Evolutionary conservation across 1,140 invertebrate genomes (phyloP).

Genomic region (Drosophila ananassae): DNA sequence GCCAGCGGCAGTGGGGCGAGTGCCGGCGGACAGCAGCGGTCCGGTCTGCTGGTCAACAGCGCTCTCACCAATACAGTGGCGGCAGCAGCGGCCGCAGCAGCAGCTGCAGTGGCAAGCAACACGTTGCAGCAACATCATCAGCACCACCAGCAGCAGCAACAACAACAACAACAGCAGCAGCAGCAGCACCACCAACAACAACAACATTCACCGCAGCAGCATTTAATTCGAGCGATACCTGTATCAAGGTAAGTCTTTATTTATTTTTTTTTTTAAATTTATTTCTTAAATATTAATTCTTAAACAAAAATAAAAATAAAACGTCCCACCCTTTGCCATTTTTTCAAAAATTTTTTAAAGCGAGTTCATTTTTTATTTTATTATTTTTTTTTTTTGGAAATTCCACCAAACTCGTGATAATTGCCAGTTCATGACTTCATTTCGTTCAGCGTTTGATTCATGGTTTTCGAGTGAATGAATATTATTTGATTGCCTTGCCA

Average conservation of each 20-base stretch:
- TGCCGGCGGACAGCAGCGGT: constrained; percentile 13
- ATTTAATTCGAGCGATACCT: constrained; percentile 81
- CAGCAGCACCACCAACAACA: too few species aligned
- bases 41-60: constrained; percentile 56
- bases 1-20: constrained; percentile 15
- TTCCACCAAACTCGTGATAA: constrained; percentile 16
- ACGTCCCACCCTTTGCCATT: neutral
- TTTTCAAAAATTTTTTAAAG: neutral
- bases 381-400: too few species aligned
- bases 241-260: constrained; percentile 83
- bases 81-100: constrained; percentile 60
- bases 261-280: constrained; percentile 17
- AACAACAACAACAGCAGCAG: constrained; percentile 46
- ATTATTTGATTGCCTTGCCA: constrained; percentile 14
- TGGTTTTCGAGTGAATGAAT: constrained; percentile 31
- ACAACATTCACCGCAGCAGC: constrained; percentile 76
- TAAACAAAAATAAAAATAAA: neutral
- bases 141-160: constrained; percentile 43
- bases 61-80: constrained; percentile 57
- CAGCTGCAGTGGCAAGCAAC: constrained; percentile 61
- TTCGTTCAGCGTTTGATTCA: constrained; percentile 39
- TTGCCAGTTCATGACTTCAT: constrained; percentile 45
- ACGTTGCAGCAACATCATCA: constrained; percentile 69
- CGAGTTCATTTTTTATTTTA: constrained; percentile 12
- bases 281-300: neutral